phyloP scores from a whole-genome alignment of 92 coral and sea anemone species.

The Epizoanthus stellaris region DNA sequence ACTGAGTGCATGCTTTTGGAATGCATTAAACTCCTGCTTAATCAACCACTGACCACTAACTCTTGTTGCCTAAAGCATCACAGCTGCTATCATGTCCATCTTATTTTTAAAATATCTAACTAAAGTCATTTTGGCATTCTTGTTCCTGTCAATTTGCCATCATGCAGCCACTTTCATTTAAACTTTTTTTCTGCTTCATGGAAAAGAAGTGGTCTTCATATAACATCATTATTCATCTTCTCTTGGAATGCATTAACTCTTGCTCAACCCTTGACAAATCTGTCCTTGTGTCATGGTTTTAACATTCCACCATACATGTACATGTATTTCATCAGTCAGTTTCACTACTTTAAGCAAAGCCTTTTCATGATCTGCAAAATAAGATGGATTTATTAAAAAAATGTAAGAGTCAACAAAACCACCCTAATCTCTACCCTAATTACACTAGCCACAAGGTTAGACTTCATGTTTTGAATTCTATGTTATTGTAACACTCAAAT shows the following conservation, averaged over 20 bases:
- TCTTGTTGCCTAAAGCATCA: too few relatives aligned
- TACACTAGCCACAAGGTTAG: too few relatives aligned
- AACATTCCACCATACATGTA: neutral
- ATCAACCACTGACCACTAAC: too few relatives aligned
- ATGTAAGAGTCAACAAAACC: too few relatives aligned
- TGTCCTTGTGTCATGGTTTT: neutral
- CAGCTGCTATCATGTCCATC: too few relatives aligned
- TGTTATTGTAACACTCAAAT: too few relatives aligned
- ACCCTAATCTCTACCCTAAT: too few relatives aligned
- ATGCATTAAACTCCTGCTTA: too few relatives aligned
- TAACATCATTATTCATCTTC: too few relatives aligned
- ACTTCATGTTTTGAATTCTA: too few relatives aligned
- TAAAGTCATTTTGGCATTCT: neutral
- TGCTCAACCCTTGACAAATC: neutral
- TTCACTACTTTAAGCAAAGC: slow-evolving; percentile 32
- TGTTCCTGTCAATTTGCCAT: neutral
- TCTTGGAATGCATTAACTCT: neutral
- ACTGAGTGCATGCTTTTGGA: too few relatives aligned
- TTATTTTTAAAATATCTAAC: too few relatives aligned
- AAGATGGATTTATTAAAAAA: neutral
- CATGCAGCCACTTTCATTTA: neutral
- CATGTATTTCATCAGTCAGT: neutral
- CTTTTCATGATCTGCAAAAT: slow-evolving; percentile 23
- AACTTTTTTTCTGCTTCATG: neutral
- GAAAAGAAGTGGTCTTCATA: neutral